Evolutionary conservation across 2,888 invertebrate species (phyloP).

Genomic region (Idaea dimidiata): DNA sequence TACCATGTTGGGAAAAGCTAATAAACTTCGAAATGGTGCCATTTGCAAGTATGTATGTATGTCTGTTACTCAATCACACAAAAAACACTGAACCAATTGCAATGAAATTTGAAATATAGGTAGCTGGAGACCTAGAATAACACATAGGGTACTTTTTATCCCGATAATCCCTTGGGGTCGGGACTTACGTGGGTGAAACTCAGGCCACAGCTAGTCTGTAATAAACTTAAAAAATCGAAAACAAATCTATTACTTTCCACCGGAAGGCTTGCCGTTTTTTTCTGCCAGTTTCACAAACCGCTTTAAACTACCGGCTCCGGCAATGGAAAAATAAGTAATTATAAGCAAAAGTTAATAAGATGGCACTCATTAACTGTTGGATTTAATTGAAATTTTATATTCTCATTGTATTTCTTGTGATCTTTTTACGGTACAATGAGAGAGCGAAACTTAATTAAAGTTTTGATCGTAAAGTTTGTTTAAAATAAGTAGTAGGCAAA

Average conservation of each 20-base stretch:
- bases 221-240: not conserved
- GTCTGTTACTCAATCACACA: too few relatives aligned
- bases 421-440: not conserved
- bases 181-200: too few relatives aligned
- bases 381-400: not conserved
- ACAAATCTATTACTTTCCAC: not conserved
- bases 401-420: not conserved
- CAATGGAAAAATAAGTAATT: not conserved
- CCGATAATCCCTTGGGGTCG: too few relatives aligned
- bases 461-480: not conserved
- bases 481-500: not conserved
- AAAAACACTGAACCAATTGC: too few relatives aligned
- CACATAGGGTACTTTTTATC: too few relatives aligned
- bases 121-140: too few relatives aligned
- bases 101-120: too few relatives aligned
- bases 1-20: not conserved
- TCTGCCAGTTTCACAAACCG: not conserved
- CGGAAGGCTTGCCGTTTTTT: not conserved
- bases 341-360: not conserved
- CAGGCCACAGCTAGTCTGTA: too few relatives aligned
- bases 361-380: not conserved
- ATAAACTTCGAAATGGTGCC: not conserved
- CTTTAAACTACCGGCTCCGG: not conserved
- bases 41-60: not conserved
- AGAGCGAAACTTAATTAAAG: not conserved